Evolutionary conservation across 2,113 vertebrate species (phyloP), one percentile per base, ranked within the genome.

Genomic region (Hippocampus abdominalis): DNA sequence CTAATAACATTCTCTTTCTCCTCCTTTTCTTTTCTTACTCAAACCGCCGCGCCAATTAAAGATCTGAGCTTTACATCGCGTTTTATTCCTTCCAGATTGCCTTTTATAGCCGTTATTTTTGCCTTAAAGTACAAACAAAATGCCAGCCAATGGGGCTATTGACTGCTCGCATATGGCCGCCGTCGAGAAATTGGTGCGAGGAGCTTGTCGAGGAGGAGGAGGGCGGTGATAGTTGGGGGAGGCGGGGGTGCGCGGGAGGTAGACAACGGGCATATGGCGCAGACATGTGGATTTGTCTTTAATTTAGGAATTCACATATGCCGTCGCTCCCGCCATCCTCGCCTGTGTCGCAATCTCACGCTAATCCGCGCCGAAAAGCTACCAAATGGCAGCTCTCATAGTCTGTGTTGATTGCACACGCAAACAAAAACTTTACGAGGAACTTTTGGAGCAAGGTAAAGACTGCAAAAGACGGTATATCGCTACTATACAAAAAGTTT

Each of bases 31-130:
- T 84, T 77, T 84, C 89, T 89, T 79, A 82, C 87, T 84, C 23
- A 87, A 92, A 90, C 88, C 91, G 81, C 90, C 68, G 68, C 79
- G 83, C 87, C 88, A 91, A 92, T 93, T 91, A 92, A 89, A 68
- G 85, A 89, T 88, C 89, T 90, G 84, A 90, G 86, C 88, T 90
- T 91, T 91, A 91, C 89, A 90, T 90, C 84, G 88, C 74, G 84
- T 90, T 92, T 90, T 89, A 91, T 89, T 89, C 87, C 66, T 87
- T 89, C 84, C 89, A 90, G 90, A 92, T 91, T 92, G 89, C 84
- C 75, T 91, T 92, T 90, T 90, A 90, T 86, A 90, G 91, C 82
- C 85, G 90, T 91, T 90, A 90, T 89, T 89, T 60, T 89, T 88
- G 87, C 81, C 81, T 86, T 90, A 87, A 90, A 90, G 89, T 89